Evolutionary conservation across 2,888 invertebrate genomes (phyloP).

Genomic region (Omphaloscelis lunosa): DNA sequence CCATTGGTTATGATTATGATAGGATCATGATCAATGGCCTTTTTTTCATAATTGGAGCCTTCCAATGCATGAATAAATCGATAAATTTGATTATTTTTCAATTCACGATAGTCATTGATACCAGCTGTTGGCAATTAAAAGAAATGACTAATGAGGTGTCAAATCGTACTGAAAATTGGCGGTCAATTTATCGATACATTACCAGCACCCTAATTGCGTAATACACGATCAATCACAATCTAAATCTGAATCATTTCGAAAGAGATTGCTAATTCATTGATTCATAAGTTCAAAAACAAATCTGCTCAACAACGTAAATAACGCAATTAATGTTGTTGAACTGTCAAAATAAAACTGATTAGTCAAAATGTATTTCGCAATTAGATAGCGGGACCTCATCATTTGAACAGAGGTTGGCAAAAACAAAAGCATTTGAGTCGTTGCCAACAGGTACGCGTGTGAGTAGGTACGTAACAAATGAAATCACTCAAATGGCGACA

Average conservation of each 20-base stretch:
- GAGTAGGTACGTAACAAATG: constrained; percentile 59
- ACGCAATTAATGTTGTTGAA: too few relatives aligned
- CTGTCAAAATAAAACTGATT: too few relatives aligned
- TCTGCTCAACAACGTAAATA: too few relatives aligned
- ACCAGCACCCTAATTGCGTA: neutral
- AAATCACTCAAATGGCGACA: constrained; percentile 67
- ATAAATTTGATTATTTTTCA: neutral
- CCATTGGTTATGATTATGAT: neutral
- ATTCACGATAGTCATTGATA: neutral
- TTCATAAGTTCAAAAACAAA: too few relatives aligned
- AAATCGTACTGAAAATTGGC: constrained; percentile 14
- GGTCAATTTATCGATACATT: constrained; percentile 9
- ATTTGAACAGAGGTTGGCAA: constrained; percentile 48
- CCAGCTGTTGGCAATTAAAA: constrained; percentile 11
- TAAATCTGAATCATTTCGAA: too few relatives aligned
- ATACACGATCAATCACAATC: too few relatives aligned
- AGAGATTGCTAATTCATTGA: too few relatives aligned
- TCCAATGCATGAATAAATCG: neutral
- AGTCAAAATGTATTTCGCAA: too few relatives aligned
- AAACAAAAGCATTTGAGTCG: constrained; percentile 68
- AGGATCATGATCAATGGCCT: too few relatives aligned
- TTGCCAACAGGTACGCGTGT: constrained; percentile 66
- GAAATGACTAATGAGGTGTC: constrained; percentile 10
- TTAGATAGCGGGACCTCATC: constrained; percentile 21
- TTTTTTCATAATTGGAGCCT: neutral